Conservation (phyloP, 2,888 invertebrate genomes). For the Invenusta paracnida region DNA sequence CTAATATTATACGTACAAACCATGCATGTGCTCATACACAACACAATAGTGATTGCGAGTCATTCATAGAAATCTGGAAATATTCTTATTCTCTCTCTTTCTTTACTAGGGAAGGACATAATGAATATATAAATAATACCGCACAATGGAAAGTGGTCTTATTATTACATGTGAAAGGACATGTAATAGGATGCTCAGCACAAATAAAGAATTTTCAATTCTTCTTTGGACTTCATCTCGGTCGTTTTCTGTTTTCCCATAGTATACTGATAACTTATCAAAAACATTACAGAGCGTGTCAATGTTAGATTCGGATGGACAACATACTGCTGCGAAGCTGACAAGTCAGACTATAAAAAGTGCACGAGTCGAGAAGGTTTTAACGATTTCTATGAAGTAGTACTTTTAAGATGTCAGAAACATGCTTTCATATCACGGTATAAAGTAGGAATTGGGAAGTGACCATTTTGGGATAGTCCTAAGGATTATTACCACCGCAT, state of each 20-base stretch:
- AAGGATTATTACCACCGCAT: not conserved
- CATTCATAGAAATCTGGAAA: no score
- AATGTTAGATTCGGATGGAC: not conserved
- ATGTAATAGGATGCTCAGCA: not conserved
- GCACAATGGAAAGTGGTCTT: constrained; percentile 24
- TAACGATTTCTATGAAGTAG: not conserved
- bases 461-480: not conserved
- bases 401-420: not conserved
- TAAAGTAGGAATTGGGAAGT: not conserved
- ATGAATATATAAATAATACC: no score
- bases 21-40: no score
- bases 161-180: not conserved
- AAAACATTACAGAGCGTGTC: no score
- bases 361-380: not conserved
- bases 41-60: no score
- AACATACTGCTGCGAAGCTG: not conserved
- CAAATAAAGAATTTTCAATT: constrained; percentile 2
- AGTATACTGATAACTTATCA: constrained; percentile 14
- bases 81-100: no score
- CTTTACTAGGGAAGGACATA: no score
- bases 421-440: not conserved
- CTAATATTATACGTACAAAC: no score
- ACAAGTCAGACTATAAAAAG: not conserved
- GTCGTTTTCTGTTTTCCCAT: not conserved
- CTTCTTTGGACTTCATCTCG: not conserved